Evolutionary conservation across 2,888 invertebrate genomes (phyloP), one percentile per base, ranked within the genome.

Genomic region (Tetragonula carbonaria): DNA sequence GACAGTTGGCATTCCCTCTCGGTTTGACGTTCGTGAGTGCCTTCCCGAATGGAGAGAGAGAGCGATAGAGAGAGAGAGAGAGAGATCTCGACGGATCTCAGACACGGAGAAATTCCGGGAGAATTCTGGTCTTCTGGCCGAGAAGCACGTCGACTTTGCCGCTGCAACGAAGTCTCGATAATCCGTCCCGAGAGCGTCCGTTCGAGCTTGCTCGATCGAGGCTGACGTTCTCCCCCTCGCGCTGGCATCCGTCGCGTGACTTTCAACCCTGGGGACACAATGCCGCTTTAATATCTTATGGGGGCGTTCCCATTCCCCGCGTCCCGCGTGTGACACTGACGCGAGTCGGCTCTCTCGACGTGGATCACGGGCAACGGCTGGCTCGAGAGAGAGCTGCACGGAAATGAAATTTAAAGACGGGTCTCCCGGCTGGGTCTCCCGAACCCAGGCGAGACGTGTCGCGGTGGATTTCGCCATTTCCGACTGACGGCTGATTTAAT

Each of bases 231-330:
- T 1, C 38, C 8, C 8, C 38, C 8, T n/a, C 63, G 65, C 53
- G 65, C 57, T 4, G 65, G 78, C 78, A 78, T 74, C 59, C 71
- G 33, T 57, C 78, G 68, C 53, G 62, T 70, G 79, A 82, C 74
- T 82, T 82, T 78, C 75, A 67, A 65, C 83, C 38, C 63, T 21
- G 73, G 38, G 73, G 45, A 62, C 68, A 76, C 79, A 77, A 83
- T 78, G 73, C 78, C 78, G 74, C 74, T 88, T 87, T 83, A 88
- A 88, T 88, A 86, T 88, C 83, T 83, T 88, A 88, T 77, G 59
- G 83, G 62, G 28, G 28, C 28, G 28, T 2, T 2, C 28, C 28
- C 28, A 23, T 23, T 28, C 28, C 28, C 57, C 0, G 23, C 23
- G 23, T 23, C 21, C 11, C 53, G 65, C n/a, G 63, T 18, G 55